Conservation (phyloP, 2,888 invertebrate genomes). For the Mamestra brassicae region DNA sequence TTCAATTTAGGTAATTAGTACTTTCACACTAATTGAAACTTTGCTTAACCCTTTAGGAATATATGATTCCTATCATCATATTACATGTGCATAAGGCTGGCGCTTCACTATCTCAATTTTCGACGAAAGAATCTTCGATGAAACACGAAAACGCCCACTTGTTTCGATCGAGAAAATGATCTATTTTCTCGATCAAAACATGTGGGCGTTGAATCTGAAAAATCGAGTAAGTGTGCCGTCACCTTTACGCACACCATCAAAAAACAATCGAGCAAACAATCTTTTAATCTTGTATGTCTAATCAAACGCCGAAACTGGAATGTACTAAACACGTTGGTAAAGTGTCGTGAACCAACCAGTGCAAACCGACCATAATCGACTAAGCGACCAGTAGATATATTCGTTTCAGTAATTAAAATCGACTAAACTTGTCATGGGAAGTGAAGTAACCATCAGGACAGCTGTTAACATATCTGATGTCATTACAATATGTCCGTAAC, state of each 20-base stretch:
- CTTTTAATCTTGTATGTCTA: constrained; percentile 28
- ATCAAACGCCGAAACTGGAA: constrained; percentile 51
- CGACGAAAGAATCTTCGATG: neutral
- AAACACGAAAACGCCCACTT: neutral
- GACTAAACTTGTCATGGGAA: constrained; percentile 43
- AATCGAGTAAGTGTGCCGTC: neutral
- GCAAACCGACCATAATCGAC: constrained; percentile 36
- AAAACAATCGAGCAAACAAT: constrained; percentile 18
- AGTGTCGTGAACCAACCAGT: constrained; percentile 26
- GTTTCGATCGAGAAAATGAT: too few species aligned
- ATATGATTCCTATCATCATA: neutral
- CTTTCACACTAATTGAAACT: constrained; percentile 42
- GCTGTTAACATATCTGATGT: constrained; percentile 30
- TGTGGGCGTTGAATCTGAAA: constrained; percentile 9
- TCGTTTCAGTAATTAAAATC: constrained; percentile 57
- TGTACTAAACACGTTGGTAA: constrained; percentile 46
- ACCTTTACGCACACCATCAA: neutral
- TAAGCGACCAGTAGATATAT: constrained; percentile 36
- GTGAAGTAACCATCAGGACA: constrained; percentile 33
- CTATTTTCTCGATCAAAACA: neutral
- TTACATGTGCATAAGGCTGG: constrained; percentile 6
- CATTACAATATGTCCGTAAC: constrained; percentile 42
- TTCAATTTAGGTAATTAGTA: constrained; percentile 47
- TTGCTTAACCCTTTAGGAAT: constrained; percentile 6
- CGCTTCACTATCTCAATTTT: neutral